Evolutionary conservation across 1,140 invertebrate species (phyloP).

Genomic region (Augochlora pura): DNA sequence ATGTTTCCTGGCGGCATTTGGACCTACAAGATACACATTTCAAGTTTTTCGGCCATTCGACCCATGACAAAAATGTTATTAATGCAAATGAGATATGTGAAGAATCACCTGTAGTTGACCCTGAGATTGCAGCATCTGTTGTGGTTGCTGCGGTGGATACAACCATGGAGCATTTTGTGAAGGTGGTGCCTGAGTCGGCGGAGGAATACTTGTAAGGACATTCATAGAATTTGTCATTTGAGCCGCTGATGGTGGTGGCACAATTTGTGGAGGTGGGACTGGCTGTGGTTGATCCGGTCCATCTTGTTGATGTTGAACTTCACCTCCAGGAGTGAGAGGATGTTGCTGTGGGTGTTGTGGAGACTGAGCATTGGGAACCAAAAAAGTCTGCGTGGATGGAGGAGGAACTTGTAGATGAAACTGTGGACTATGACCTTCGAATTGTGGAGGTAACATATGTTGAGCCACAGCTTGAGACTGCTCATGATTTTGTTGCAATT

Average conservation of each 20-base stretch:
- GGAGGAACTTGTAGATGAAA: constrained; percentile 74
- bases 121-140: constrained; percentile 67
- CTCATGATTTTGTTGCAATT: constrained; percentile 73
- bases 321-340: constrained; percentile 61
- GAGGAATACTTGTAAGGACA: constrained; percentile 76
- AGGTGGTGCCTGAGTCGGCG: constrained; percentile 73
- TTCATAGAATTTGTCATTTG: constrained; percentile 76
- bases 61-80: not conserved
- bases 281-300: constrained; percentile 74
- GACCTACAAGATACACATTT: constrained; percentile 51
- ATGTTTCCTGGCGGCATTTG: constrained; percentile 69
- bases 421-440: constrained; percentile 71
- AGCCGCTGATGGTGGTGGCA: constrained; percentile 73
- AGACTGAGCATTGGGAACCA: constrained; percentile 71
- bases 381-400: constrained; percentile 69
- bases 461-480: constrained; percentile 66
- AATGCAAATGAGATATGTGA: not conserved
- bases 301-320: constrained; percentile 72
- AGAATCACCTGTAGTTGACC: constrained; percentile 70
- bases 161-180: constrained; percentile 75
- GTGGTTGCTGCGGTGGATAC: constrained; percentile 72
- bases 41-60: not conserved
- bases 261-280: constrained; percentile 77
- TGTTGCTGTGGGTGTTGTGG: constrained; percentile 67
- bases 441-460: constrained; percentile 71